Conservation (phyloP, 2,113 vertebrate species). For the Callionymus lyra region DNA sequence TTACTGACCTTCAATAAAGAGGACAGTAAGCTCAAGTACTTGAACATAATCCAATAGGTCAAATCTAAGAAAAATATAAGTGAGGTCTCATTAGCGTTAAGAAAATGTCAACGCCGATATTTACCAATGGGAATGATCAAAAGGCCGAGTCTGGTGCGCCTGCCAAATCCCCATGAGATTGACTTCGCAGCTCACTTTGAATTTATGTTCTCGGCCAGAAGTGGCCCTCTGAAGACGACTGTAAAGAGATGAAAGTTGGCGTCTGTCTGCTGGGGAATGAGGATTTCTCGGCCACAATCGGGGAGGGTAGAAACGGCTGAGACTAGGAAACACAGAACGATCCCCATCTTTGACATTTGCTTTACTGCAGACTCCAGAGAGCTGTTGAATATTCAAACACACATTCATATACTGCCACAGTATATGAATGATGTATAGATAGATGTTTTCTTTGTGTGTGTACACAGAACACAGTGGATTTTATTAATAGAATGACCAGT, state of each 20-base stretch:
- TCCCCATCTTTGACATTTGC: constrained; percentile 25
- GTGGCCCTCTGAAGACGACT: constrained; percentile 21
- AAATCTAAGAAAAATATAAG: background rate
- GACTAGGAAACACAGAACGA: constrained; percentile 15
- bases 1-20: too few relatives aligned
- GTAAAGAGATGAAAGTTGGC: constrained; percentile 41
- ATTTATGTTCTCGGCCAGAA: constrained; percentile 24
- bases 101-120: constrained; percentile 20
- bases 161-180: constrained; percentile 25
- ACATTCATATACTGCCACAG: too few relatives aligned
- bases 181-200: constrained; percentile 29
- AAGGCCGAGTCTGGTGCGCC: constrained; percentile 14
- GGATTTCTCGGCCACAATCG: constrained; percentile 11
- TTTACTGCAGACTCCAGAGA: constrained; percentile 8
- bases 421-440: too few relatives aligned
- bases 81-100: constrained; percentile 18
- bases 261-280: constrained; percentile 35
- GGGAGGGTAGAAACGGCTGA: constrained; percentile 6
- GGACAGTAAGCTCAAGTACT: too few relatives aligned
- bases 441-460: too few relatives aligned
- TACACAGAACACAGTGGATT: too few relatives aligned
- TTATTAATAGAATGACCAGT: too few relatives aligned
- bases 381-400: constrained; percentile 31
- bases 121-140: constrained; percentile 24
- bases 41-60: too few relatives aligned